These are phyloP conservation scores for Crypturellus undulatus DNA, from an alignment of 2,113 vertebrate genomes.

Conservation along the genomic window DNA sequence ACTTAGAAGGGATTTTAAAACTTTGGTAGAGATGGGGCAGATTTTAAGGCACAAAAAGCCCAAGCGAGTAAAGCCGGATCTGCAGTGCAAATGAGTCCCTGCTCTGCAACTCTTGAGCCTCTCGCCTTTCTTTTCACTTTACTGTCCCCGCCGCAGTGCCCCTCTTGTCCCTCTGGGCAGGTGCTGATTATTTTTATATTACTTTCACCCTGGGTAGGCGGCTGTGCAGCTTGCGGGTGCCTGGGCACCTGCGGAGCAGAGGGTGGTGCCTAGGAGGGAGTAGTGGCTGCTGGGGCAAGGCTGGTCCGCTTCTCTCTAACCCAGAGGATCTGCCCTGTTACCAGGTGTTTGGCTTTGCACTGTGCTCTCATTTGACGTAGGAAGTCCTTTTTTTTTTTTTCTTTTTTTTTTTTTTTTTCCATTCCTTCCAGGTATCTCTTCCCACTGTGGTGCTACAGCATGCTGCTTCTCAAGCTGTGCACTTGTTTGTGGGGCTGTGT, in stretches of 20 bases:
- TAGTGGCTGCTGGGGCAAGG: not conserved
- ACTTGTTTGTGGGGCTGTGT: not conserved
- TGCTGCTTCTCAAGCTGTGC: fast-evolving
- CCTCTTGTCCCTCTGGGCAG: not conserved
- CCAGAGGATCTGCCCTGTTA: not conserved
- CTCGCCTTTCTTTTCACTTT: not conserved
- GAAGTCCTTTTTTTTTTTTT: not conserved
- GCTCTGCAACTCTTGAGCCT: fast-evolving
- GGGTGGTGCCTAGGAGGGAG: not conserved
- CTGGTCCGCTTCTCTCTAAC: not conserved
- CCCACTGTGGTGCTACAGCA: not conserved
- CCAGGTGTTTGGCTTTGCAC: not conserved
- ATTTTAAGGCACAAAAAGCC: not conserved
- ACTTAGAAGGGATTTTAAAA: not conserved
- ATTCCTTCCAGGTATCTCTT: not conserved
- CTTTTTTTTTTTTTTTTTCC: not conserved
- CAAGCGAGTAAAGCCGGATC: not conserved
- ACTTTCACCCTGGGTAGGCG: not conserved
- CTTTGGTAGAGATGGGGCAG: fast-evolving
- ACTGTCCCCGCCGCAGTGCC: not conserved
- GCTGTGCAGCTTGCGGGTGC: not conserved
- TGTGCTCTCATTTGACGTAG: not conserved
- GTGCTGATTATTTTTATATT: not conserved
- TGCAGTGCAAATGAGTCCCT: not conserved
- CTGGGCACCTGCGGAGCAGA: not conserved